Percentiles rank a stretch among this genome's conserved stretches.
Evolutionary conservation across 2,888 invertebrate species (phyloP).

Genomic region (Erebia palarica): DNA sequence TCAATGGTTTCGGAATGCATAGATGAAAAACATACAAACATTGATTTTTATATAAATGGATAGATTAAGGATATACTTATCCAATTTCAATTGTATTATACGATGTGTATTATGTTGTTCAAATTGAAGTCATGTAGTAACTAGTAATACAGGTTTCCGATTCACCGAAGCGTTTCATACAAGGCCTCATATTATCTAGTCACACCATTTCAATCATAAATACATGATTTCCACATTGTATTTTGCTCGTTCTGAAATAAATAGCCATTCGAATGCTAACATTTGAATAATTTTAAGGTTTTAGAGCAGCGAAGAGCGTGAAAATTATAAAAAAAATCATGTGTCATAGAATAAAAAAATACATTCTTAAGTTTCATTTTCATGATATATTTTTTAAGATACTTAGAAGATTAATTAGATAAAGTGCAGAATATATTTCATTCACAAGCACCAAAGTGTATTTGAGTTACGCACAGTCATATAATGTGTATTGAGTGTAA

Average conservation of each 20-base stretch:
- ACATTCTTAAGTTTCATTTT: too few relatives aligned
- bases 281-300: background rate
- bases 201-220: background rate
- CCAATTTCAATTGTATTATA: background rate
- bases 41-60: too few relatives aligned
- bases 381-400: too few relatives aligned
- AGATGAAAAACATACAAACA: too few relatives aligned
- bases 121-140: background rate
- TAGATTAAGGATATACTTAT: background rate
- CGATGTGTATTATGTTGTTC: background rate
- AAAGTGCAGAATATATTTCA: too few relatives aligned
- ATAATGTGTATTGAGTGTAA: too few relatives aligned
- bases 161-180: background rate
- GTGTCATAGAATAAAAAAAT: too few relatives aligned
- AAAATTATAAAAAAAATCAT: too few relatives aligned
- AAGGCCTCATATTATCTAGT: background rate
- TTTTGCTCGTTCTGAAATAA: background rate
- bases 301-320: background rate
- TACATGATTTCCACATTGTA: background rate
- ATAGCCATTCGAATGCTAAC: background rate
- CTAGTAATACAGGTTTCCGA: background rate
- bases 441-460: too few relatives aligned
- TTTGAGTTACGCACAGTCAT: too few relatives aligned
- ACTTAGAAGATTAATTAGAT: too few relatives aligned
- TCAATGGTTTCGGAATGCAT: too few relatives aligned